phyloP scores from a whole-genome alignment of 1,140 invertebrate genomes.

The Rhynchophorus ferrugineus region DNA sequence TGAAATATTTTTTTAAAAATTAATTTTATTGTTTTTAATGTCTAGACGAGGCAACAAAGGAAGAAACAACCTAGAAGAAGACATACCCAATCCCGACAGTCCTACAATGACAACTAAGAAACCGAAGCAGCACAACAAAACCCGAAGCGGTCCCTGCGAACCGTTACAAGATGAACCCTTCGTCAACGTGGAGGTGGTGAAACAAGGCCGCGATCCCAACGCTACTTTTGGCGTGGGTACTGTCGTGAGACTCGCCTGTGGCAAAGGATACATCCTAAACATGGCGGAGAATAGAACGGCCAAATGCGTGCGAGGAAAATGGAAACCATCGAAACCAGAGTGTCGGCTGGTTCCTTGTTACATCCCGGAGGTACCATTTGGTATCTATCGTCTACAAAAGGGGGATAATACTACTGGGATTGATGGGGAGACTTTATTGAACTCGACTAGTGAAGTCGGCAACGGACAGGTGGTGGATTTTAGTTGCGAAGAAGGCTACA shows the following conservation, averaged over 20 bases:
- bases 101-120: constrained; percentile 22
- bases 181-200: constrained; percentile 58
- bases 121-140: constrained; percentile 33
- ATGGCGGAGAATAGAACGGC: constrained; percentile 66
- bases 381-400: constrained; percentile 51
- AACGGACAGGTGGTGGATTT: constrained; percentile 59
- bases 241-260: constrained; percentile 62
- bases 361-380: constrained; percentile 55
- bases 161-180: constrained; percentile 54
- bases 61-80: constrained; percentile 14
- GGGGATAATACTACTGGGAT: constrained; percentile 31
- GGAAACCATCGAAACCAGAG: constrained; percentile 71
- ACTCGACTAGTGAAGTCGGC: constrained; percentile 49
- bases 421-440: constrained; percentile 39
- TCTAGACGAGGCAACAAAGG: constrained; percentile 31
- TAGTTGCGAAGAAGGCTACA: constrained; percentile 59
- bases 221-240: constrained; percentile 57
- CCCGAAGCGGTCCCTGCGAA: constrained; percentile 45
- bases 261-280: constrained; percentile 65
- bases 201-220: constrained; percentile 48
- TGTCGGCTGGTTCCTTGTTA: constrained; percentile 66
- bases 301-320: constrained; percentile 67
- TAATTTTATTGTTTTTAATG: constrained; percentile 7
- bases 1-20: too few relatives aligned
- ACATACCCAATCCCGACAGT: constrained; percentile 17